These are phyloP conservation scores for Psettodes erumei DNA, from an alignment of 2,113 vertebrate species.

Conservation along the genomic window DNA sequence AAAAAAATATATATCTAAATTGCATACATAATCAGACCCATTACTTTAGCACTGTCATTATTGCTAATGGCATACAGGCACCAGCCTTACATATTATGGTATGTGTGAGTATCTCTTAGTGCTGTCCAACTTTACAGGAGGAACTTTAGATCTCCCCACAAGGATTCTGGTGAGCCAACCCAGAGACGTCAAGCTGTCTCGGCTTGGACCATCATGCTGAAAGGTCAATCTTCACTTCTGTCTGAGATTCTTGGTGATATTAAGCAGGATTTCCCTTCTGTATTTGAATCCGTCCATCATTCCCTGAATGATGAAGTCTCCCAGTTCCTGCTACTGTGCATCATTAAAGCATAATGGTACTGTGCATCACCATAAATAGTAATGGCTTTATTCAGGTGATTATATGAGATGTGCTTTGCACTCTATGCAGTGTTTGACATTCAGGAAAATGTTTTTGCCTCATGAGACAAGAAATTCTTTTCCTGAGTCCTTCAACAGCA, in stretches of 20 bases:
- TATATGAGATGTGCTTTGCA: background rate
- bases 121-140: background rate
- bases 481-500: background rate
- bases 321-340: slow-evolving; percentile 7
- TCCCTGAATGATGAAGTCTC: background rate
- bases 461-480: background rate
- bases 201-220: background rate
- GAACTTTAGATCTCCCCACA: background rate
- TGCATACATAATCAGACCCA: background rate
- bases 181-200: background rate
- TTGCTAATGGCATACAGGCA: background rate
- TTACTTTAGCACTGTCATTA: background rate
- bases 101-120: background rate
- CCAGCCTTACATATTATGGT: background rate
- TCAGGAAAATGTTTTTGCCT: background rate
- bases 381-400: slow-evolving; percentile 6
- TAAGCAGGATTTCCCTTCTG: slow-evolving; percentile 13
- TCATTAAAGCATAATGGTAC: background rate
- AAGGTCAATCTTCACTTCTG: slow-evolving; percentile 5
- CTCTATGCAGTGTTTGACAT: background rate
- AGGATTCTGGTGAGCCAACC: background rate
- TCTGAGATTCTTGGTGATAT: background rate
- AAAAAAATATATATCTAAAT: background rate
- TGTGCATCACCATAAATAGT: background rate
- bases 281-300: slow-evolving; percentile 6